These are phyloP conservation scores for Hoplostethus mediterraneus DNA, from an alignment of 2,797 vertebrate species.

Conservation along the genomic window DNA sequence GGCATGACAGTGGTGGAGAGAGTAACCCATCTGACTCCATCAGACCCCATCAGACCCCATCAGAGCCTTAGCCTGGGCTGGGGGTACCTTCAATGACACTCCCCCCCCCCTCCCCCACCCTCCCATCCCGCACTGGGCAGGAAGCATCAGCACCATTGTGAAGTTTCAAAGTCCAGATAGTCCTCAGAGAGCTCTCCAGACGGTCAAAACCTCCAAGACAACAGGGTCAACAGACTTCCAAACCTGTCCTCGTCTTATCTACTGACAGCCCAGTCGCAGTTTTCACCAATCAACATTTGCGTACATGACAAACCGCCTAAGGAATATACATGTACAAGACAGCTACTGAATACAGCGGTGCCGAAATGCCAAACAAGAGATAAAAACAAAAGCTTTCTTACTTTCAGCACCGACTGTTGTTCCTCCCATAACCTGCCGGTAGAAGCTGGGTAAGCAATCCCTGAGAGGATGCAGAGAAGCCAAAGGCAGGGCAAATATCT, in stretches of 20 bases:
- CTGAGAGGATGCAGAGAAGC: constrained; percentile 76
- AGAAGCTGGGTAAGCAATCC: constrained; percentile 50
- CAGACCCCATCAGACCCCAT: constrained; percentile 22
- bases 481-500: constrained; percentile 61
- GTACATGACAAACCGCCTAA: not conserved
- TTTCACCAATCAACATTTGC: not conserved
- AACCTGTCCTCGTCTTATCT: not conserved
- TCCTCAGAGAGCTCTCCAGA: constrained; percentile 10
- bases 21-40: no score
- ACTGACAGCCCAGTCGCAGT: not conserved
- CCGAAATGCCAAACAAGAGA: constrained; percentile 1
- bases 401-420: constrained; percentile 62
- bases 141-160: constrained; percentile 1
- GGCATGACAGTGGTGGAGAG: constrained; percentile 58
- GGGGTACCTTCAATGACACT: constrained; percentile 25
- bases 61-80: constrained; percentile 32
- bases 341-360: not conserved
- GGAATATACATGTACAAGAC: not conserved
- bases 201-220: constrained; percentile 8
- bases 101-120: constrained; percentile 29
- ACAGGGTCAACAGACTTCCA: not conserved
- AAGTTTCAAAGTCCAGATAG: constrained; percentile 1
- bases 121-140: constrained; percentile 26
- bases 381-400: constrained; percentile 62
- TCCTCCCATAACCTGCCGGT: constrained; percentile 65